Evolutionary conservation across 2,113 vertebrate genomes (phyloP).

Genomic region (Lepidothrix coronata): DNA sequence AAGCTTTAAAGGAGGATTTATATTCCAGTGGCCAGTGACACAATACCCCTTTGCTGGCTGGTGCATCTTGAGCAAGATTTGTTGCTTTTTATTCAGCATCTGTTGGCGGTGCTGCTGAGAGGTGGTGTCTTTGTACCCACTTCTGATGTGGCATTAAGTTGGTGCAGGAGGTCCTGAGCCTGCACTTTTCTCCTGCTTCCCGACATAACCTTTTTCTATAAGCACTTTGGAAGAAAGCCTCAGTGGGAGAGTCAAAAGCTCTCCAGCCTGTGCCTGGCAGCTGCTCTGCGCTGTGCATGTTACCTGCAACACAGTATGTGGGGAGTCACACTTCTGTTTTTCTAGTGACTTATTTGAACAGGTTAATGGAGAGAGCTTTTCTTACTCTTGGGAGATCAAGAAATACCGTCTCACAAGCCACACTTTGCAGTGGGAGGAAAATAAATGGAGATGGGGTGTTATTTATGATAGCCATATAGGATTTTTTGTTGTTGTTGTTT

Average conservation of each 20-base stretch:
- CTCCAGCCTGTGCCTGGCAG: neutral
- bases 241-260: neutral
- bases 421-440: neutral
- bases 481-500: neutral
- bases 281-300: neutral
- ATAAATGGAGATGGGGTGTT: neutral
- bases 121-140: neutral
- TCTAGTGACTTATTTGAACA: neutral
- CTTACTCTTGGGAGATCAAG: neutral
- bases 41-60: neutral
- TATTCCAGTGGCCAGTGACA: neutral
- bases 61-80: neutral
- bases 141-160: neutral
- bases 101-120: neutral
- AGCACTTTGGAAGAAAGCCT: neutral
- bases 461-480: rapidly evolving
- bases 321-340: neutral
- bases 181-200: neutral
- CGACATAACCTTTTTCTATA: neutral
- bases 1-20: neutral
- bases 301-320: rapidly evolving
- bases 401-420: neutral
- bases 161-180: neutral
- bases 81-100: neutral
- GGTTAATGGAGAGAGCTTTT: neutral